phyloP scores from a whole-genome alignment of 2,888 invertebrate genomes.

The Imbricaverruca yamaguchii region DNA sequence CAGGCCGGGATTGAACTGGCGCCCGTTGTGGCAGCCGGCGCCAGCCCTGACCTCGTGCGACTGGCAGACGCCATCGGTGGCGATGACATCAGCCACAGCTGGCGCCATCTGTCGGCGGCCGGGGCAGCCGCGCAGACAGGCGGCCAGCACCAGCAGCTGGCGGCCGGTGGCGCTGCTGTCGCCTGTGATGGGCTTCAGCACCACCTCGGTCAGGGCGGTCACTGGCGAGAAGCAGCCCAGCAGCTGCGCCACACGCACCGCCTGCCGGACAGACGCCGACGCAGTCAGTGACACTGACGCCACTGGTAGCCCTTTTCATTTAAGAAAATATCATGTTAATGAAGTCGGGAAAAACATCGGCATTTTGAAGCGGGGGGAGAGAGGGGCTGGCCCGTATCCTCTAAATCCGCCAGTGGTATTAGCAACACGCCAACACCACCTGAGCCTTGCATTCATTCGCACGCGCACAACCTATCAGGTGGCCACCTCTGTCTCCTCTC shows the following conservation, averaged over 20 bases:
- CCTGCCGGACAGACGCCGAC: background rate
- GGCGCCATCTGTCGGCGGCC: background rate
- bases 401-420: too few relatives aligned
- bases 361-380: too few relatives aligned
- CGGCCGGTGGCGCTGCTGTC: background rate
- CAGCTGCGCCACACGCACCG: background rate
- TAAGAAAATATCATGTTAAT: too few relatives aligned
- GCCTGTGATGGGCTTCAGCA: background rate
- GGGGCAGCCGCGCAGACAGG: background rate
- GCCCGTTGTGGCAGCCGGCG: background rate
- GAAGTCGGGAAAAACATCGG: too few relatives aligned
- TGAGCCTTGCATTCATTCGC: too few relatives aligned
- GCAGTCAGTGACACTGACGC: too few relatives aligned
- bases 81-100: background rate
- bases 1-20: background rate
- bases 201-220: background rate
- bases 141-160: slow-evolving; percentile 8
- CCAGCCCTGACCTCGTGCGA: background rate
- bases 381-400: too few relatives aligned
- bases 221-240: background rate
- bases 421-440: too few relatives aligned
- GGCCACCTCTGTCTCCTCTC: too few relatives aligned
- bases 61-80: background rate
- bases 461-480: too few relatives aligned
- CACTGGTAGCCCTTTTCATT: too few relatives aligned